Percentiles rank a stretch among this genome's conserved stretches.
These are phyloP conservation scores for Apantesis nais DNA, from an alignment of 2,888 invertebrate species.

Conservation along the genomic window DNA sequence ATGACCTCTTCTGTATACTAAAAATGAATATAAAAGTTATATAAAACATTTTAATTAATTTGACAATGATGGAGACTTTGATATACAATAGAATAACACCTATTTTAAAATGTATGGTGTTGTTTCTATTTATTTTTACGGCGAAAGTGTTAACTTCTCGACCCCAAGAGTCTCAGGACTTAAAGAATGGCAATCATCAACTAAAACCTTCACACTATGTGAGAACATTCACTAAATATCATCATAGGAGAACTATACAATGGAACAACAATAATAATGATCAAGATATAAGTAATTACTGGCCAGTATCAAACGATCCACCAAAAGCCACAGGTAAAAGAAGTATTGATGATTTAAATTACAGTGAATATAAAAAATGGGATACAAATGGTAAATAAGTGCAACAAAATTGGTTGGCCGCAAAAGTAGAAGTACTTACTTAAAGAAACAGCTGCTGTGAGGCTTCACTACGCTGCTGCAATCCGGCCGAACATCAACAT, in stretches of 20 bases:
- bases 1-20: constrained; percentile 22
- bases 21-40: constrained; percentile 32
- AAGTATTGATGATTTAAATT: constrained; percentile 50
- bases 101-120: constrained; percentile 75
- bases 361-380: constrained; percentile 26
- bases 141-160: constrained; percentile 79
- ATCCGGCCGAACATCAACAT: constrained; percentile 41
- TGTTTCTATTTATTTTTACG: constrained; percentile 80
- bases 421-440: constrained; percentile 69
- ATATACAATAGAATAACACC: constrained; percentile 74
- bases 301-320: constrained; percentile 59
- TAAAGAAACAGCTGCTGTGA: constrained; percentile 70
- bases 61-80: constrained; percentile 68
- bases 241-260: constrained; percentile 76
- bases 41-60: constrained; percentile 14
- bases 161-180: constrained; percentile 73
- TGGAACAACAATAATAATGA: constrained; percentile 61
- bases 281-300: constrained; percentile 63
- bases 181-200: constrained; percentile 71
- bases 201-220: constrained; percentile 74
- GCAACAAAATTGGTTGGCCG: constrained; percentile 61
- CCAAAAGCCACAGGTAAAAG: constrained; percentile 65
- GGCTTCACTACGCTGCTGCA: constrained; percentile 49
- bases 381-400: constrained; percentile 56
- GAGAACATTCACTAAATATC: constrained; percentile 80